Evolutionary conservation across 2,888 invertebrate genomes (phyloP).

Genomic region (Caenorhabditis imperialis): DNA sequence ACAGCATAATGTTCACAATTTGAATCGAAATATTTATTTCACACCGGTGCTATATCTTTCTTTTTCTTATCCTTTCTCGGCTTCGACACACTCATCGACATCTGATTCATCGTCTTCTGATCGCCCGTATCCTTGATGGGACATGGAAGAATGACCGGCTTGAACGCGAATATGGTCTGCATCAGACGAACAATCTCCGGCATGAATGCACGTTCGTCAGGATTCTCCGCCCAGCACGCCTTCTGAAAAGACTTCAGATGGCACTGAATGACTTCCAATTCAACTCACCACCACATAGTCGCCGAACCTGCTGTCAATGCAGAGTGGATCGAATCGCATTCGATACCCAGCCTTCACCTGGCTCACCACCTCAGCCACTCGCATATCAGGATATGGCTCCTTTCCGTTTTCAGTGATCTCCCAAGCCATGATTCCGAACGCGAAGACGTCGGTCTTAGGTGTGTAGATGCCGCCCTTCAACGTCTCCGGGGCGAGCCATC

Average conservation of each 20-base stretch:
- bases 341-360: slow-evolving; percentile 43
- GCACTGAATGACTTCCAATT: too few species aligned
- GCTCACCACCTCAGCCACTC: slow-evolving; percentile 57
- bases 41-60: not conserved
- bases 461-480: slow-evolving; percentile 39
- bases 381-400: slow-evolving; percentile 68
- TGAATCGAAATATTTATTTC: too few species aligned
- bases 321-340: slow-evolving; percentile 30
- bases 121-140: slow-evolving; percentile 13
- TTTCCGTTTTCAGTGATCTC: slow-evolving; percentile 61
- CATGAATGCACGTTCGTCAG: slow-evolving; percentile 45
- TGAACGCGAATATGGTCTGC: slow-evolving; percentile 34
- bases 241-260: slow-evolving; percentile 26
- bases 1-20: too few species aligned
- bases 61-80: slow-evolving; percentile 28
- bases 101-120: slow-evolving; percentile 20
- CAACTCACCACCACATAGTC: slow-evolving; percentile 33
- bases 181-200: slow-evolving; percentile 35
- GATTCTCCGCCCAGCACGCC: slow-evolving; percentile 47
- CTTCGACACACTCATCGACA: slow-evolving; percentile 7
- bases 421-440: slow-evolving; percentile 61
- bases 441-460: slow-evolving; percentile 58
- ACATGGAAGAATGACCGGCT: slow-evolving; percentile 41
- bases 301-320: slow-evolving; percentile 22
- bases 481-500: slow-evolving; percentile 60